Conservation (phyloP, 2,888 invertebrate genomes). For the Tipula confusa region DNA sequence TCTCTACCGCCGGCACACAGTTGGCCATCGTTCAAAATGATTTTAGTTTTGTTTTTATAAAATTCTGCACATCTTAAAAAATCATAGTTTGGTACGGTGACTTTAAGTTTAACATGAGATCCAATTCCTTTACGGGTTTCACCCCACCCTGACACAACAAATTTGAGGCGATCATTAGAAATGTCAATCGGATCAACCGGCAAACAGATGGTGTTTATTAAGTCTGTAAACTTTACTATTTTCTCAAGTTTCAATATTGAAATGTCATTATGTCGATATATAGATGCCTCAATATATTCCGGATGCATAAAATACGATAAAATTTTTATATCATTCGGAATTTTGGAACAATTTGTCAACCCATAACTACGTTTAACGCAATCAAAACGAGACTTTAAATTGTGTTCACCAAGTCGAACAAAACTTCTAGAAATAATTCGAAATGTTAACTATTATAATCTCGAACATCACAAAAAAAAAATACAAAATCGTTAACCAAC, state of each 20-base stretch:
- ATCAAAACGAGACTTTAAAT: not conserved
- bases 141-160: not conserved
- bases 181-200: not conserved
- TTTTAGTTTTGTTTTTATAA: not conserved
- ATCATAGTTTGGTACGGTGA: not conserved
- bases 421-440: not conserved
- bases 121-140: not conserved
- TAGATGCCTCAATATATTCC: not conserved
- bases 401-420: not conserved
- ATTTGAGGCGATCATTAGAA: not conserved
- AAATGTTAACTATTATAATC: too few relatives aligned
- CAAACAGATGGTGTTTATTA: not conserved
- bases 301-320: not conserved
- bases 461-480: too few relatives aligned
- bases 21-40: not conserved
- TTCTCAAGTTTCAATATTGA: not conserved
- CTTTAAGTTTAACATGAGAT: not conserved
- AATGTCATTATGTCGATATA: not conserved
- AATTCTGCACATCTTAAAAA: not conserved
- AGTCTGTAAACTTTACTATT: not conserved
- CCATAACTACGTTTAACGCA: not conserved
- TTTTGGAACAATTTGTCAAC: not conserved
- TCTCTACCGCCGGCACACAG: not conserved
- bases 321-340: not conserved
- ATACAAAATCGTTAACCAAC: too few relatives aligned